A percentile compares a stretch with the other conserved stretches of the same genome.
These are phyloP conservation scores for Sminthurinus aureus DNA, from an alignment of 2,888 invertebrate species.

Conservation along the genomic window DNA sequence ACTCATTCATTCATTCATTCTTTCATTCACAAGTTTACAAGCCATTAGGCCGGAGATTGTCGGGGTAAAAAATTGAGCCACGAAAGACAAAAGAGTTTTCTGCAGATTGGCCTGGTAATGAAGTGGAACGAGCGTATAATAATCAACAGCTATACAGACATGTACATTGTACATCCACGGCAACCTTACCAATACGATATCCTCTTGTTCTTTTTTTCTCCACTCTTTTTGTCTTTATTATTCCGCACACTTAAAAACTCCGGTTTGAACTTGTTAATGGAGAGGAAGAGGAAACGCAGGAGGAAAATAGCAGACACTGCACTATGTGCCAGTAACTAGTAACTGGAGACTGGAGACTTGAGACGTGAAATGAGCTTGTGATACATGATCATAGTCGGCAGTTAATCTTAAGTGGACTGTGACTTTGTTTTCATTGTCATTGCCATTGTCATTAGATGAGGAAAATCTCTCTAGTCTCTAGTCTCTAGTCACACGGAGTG, in stretches of 20 bases:
- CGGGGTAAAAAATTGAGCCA: slow-evolving; percentile 17
- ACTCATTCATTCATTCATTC: slow-evolving; percentile 11
- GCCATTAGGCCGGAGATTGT: slow-evolving; percentile 35
- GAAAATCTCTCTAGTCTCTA: too few relatives aligned
- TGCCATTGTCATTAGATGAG: neutral
- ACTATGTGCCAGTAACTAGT: too few relatives aligned
- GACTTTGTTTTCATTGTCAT: slow-evolving; percentile 14
- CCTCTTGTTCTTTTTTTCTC: neutral
- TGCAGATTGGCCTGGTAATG: slow-evolving; percentile 44
- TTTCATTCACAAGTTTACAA: slow-evolving; percentile 42
- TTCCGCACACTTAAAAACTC: neutral
- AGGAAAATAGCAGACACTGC: too few relatives aligned
- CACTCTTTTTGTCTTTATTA: neutral
- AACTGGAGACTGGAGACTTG: too few relatives aligned
- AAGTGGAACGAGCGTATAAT: slow-evolving; percentile 46
- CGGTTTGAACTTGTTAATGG: neutral
- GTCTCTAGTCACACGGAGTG: neutral
- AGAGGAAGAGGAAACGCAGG: too few relatives aligned
- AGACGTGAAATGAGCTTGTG: neutral
- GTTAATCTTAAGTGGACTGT: slow-evolving; percentile 41
- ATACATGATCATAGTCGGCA: slow-evolving; percentile 1
- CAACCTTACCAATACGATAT: too few relatives aligned
- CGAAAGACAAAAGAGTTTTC: slow-evolving; percentile 43
- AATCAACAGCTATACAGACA: neutral
- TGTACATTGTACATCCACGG: neutral